These are phyloP conservation scores for Macroglossus sobrinus DNA, from an alignment of 2,113 vertebrate genomes.

Conservation along the genomic window DNA sequence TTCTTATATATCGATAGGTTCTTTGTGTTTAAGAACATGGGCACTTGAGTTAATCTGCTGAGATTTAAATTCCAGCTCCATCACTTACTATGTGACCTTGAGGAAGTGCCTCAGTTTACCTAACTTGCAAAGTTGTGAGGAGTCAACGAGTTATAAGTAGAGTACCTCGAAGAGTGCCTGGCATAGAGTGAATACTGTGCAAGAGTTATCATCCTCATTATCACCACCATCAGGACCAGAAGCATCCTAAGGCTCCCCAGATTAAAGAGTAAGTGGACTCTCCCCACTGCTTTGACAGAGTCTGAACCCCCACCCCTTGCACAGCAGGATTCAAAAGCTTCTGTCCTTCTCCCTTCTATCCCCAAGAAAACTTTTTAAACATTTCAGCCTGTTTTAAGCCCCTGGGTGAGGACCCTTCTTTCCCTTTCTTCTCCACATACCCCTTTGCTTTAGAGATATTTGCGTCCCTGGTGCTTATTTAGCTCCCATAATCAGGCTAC, in stretches of 20 bases:
- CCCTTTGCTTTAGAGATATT: conserved; percentile 2
- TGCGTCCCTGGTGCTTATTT: conserved; percentile 49
- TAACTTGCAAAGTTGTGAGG: background rate
- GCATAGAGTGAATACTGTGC: background rate
- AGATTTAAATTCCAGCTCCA: background rate
- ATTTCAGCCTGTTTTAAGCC: background rate
- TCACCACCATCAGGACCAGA: background rate
- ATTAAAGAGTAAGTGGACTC: background rate
- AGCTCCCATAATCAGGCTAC: conserved; percentile 40
- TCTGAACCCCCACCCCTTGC: background rate
- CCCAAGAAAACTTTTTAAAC: background rate
- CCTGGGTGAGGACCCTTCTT: background rate
- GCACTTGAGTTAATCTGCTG: background rate
- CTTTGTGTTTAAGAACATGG: background rate
- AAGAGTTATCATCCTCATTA: background rate
- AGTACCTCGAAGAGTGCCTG: background rate
- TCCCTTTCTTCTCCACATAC: background rate
- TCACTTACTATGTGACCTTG: background rate
- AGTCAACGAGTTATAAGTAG: background rate
- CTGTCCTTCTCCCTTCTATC: background rate
- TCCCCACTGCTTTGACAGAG: background rate
- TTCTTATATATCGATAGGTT: background rate
- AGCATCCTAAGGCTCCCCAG: too few species aligned
- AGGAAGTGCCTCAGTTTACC: background rate
- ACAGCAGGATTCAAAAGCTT: background rate